Percentiles rank a stretch among this genome's conserved stretches.
These are phyloP conservation scores for Notocelia uddmanniana DNA, from an alignment of 2,888 invertebrate genomes.

Conservation along the genomic window DNA sequence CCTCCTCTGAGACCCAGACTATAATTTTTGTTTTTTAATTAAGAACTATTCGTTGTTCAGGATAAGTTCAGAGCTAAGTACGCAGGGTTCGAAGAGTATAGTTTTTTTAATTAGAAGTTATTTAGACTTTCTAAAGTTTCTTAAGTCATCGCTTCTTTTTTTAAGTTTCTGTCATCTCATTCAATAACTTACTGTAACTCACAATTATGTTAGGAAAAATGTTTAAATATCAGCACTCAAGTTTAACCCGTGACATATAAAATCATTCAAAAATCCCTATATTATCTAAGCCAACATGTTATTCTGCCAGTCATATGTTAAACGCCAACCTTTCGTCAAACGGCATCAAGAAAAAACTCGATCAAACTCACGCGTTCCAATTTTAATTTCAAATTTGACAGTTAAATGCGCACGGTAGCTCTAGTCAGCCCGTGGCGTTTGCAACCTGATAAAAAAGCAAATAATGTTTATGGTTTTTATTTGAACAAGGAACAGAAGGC, in stretches of 20 bases:
- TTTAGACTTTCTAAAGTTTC: no score
- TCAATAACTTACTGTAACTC: no score
- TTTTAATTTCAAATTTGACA: constrained; percentile 75
- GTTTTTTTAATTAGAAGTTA: no score
- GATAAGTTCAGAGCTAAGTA: no score
- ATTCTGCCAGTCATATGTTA: constrained; percentile 57
- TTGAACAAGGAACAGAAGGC: constrained; percentile 58
- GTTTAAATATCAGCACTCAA: neutral
- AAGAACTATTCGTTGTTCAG: no score
- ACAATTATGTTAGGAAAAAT: no score
- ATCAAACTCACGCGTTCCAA: constrained; percentile 61
- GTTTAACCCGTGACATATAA: neutral
- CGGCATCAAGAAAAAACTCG: constrained; percentile 55
- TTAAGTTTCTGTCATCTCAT: no score
- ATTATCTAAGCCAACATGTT: constrained; percentile 25
- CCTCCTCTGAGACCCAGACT: no score
- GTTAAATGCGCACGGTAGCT: constrained; percentile 60
- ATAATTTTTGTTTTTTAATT: no score
- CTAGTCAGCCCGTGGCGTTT: constrained; percentile 47
- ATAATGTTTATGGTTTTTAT: constrained; percentile 56
- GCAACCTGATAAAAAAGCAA: constrained; percentile 50
- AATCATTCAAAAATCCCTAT: neutral
- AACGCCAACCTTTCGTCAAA: constrained; percentile 65
- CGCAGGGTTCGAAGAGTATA: no score
- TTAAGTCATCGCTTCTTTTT: no score